Evolutionary conservation across 2,113 vertebrate genomes (phyloP).

Genomic region (Climacteris rufus): DNA sequence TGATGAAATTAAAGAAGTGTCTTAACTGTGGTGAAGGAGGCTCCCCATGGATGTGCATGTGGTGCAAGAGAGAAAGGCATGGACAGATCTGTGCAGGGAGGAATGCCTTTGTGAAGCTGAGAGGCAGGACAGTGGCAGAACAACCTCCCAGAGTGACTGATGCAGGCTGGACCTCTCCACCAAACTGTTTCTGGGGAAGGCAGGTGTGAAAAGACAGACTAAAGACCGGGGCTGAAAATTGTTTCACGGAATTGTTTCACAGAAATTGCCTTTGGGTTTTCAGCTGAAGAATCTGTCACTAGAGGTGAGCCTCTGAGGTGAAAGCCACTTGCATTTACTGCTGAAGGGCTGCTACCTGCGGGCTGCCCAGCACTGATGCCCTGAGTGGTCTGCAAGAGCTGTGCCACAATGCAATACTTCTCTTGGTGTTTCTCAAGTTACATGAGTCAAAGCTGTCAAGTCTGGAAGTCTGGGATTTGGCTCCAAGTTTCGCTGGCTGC

Average conservation of each 20-base stretch:
- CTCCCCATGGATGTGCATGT: background rate
- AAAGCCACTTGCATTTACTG: background rate
- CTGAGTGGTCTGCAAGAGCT: background rate
- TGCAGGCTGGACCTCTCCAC: background rate
- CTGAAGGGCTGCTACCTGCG: background rate
- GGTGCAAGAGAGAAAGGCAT: background rate
- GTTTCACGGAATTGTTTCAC: fast-evolving
- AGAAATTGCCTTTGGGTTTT: background rate
- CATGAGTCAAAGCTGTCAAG: background rate
- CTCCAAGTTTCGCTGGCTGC: background rate
- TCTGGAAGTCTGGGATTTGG: background rate
- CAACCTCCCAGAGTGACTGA: background rate
- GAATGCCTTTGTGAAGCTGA: background rate
- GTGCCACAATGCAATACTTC: background rate
- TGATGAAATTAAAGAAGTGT: background rate
- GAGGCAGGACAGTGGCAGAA: background rate
- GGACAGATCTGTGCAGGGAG: background rate
- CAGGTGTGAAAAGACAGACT: background rate
- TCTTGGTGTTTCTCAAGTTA: background rate
- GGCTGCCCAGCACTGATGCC: background rate
- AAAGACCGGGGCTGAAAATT: background rate
- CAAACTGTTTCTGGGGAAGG: background rate
- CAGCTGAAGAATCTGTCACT: background rate
- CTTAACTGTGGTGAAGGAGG: background rate
- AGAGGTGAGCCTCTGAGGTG: background rate